phyloP scores from a whole-genome alignment of 2,113 vertebrate species.

The cattle (Bos taurus) region ARS-UCD2.0 NC_037328.1:13255501-13256000 shows the following conservation, averaged over 20 bases:
- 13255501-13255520: too few relatives aligned
- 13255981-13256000: background rate
- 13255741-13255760: background rate
- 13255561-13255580: too few relatives aligned
- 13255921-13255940: background rate
- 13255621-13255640: too few relatives aligned
- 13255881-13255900: background rate
- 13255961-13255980: background rate
- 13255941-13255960: background rate
- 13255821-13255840: background rate
- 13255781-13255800: background rate
- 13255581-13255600: too few relatives aligned
- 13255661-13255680: too few relatives aligned
- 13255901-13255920: background rate
- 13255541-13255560: too few relatives aligned
- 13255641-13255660: too few relatives aligned
- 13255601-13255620: too few relatives aligned
- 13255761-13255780: background rate
- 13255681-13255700: background rate
- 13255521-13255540: too few relatives aligned
- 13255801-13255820: background rate
- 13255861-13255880: background rate
- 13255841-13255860: background rate
- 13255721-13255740: background rate
- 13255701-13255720: background rate